Conservation (phyloP, 2,888 invertebrate genomes). For the Dolichomitus sp. region DNA sequence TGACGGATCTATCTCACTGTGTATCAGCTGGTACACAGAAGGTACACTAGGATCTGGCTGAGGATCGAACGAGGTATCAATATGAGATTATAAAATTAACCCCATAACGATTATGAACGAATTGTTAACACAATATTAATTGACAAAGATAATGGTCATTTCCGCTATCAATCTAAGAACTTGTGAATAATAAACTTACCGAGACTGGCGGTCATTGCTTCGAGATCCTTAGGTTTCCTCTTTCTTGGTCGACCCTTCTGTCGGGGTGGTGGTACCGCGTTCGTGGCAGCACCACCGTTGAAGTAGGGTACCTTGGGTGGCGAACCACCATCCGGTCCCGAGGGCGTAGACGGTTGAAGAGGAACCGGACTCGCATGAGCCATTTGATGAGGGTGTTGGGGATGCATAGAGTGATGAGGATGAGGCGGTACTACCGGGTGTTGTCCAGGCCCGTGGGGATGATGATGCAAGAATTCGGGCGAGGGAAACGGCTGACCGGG, state of each 20-base stretch:
- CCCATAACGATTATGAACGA: no score
- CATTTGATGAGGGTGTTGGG: constrained; percentile 86
- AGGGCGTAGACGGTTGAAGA: constrained; percentile 88
- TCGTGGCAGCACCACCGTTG: constrained; percentile 88
- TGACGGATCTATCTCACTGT: no score
- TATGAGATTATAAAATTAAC: no score
- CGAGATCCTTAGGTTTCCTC: constrained; percentile 96
- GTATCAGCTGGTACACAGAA: no score
- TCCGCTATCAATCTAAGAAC: neutral
- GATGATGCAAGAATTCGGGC: constrained; percentile 86
- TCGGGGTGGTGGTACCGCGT: constrained; percentile 89
- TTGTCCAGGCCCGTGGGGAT: constrained; percentile 84
- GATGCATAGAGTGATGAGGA: constrained; percentile 80
- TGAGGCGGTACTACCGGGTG: constrained; percentile 79
- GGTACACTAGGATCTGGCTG: no score
- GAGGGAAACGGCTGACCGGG: constrained; percentile 88
- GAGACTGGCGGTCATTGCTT: constrained; percentile 94
- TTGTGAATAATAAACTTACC: constrained; percentile 88
- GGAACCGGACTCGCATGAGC: constrained; percentile 85
- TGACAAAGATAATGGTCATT: neutral
- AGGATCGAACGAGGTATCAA: no score
- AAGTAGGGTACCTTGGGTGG: constrained; percentile 87
- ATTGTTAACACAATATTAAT: no score
- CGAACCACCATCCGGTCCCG: constrained; percentile 85
- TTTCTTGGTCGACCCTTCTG: constrained; percentile 98